Evolutionary conservation across 2,888 invertebrate genomes (phyloP).

Genomic region (Tribolium freemani): DNA sequence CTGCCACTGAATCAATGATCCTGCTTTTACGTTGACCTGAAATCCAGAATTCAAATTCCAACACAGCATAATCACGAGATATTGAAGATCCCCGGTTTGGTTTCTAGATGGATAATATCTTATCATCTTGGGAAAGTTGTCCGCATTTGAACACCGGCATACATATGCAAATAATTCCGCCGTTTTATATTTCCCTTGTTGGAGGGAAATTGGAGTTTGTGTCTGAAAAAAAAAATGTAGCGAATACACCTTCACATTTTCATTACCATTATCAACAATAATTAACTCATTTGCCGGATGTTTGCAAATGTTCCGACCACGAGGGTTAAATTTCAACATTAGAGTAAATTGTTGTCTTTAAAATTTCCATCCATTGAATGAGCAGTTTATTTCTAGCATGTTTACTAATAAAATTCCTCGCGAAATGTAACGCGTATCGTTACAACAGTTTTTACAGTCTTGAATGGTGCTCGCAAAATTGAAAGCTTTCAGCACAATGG

Average conservation of each 20-base stretch:
- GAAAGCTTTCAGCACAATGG: conserved; percentile 23
- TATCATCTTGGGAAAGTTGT: conserved; percentile 16
- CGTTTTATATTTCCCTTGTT: neutral
- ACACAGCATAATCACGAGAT: conserved; percentile 8
- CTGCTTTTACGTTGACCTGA: conserved; percentile 1
- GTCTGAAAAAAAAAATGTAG: neutral
- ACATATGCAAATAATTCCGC: conserved; percentile 15
- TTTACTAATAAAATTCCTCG: conserved; percentile 16
- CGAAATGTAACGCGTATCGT: conserved; percentile 13
- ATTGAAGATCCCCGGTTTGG: neutral
- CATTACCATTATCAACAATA: conserved; percentile 6
- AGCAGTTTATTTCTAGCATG: conserved; percentile 6
- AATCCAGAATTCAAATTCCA: neutral
- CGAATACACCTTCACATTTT: neutral
- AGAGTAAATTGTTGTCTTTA: conserved; percentile 1
- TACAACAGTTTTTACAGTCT: conserved; percentile 27
- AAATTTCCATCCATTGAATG: conserved; percentile 21
- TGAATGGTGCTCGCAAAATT: conserved; percentile 15
- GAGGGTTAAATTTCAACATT: conserved; percentile 22
- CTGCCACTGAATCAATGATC: neutral
- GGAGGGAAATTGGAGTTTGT: neutral
- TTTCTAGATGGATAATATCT: conserved; percentile 13
- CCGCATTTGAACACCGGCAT: conserved; percentile 10
- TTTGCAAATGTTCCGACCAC: neutral
- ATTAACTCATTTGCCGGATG: conserved; percentile 3